These are phyloP conservation scores for Mesoclemmys tuberculata DNA, from an alignment of 2,113 vertebrate genomes.

Conservation along the genomic window DNA sequence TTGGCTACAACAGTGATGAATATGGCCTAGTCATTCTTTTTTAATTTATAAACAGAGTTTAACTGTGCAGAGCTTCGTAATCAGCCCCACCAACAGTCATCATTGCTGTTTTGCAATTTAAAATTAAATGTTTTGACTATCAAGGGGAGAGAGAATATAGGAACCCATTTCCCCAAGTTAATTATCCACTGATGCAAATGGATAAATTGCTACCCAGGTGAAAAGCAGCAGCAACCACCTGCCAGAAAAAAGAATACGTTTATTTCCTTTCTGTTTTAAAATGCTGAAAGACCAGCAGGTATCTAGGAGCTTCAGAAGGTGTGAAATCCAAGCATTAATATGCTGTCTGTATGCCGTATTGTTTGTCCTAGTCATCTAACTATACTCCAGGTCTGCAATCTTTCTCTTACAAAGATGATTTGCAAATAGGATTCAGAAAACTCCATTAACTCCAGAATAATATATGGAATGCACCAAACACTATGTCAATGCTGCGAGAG, in stretches of 20 bases:
- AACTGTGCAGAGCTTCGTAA: no score
- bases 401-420: conserved; percentile 26
- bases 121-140: not conserved
- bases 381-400: not conserved
- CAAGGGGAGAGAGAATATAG: not conserved
- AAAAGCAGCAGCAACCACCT: not conserved
- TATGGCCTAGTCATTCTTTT: no score
- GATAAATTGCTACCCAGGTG: not conserved
- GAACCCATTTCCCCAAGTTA: not conserved
- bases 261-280: conserved; percentile 4
- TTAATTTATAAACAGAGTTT: no score
- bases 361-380: not conserved
- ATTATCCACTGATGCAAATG: not conserved
- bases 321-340: conserved; percentile 25
- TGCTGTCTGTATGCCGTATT: not conserved
- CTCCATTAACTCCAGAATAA: conserved; percentile 16
- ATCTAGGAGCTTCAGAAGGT: conserved; percentile 10
- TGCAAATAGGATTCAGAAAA: conserved; percentile 29
- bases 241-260: not conserved
- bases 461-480: not conserved
- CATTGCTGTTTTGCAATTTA: not conserved
- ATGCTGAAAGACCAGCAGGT: conserved; percentile 22
- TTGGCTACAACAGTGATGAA: no score
- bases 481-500: not conserved
- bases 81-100: no score